Evolutionary conservation across 53 echinoderm and acorn worm species (phyloP).

Genomic region (Echinarachnius parma): DNA sequence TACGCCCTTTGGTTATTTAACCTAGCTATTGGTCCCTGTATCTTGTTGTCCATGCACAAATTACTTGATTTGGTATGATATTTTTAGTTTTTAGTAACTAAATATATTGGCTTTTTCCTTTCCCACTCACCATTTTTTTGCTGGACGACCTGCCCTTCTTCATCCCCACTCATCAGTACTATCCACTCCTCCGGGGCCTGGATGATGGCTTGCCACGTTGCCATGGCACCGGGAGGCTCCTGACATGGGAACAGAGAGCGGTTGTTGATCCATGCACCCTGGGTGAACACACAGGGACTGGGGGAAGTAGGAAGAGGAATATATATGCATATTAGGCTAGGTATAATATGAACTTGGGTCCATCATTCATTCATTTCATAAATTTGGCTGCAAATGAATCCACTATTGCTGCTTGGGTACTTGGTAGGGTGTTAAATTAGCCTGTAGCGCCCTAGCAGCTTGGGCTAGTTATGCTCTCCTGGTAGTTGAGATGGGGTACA

Average conservation of each 20-base stretch:
- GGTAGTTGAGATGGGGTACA: no score
- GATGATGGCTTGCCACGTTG: constrained; percentile 92
- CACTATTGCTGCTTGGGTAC: no score
- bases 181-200: constrained; percentile 62
- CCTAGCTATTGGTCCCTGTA: no score
- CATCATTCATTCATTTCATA: background rate
- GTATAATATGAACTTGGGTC: background rate
- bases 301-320: background rate
- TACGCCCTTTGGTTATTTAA: no score
- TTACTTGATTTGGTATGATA: no score
- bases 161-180: constrained; percentile 92
- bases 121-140: constrained; percentile 14
- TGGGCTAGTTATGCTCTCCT: no score
- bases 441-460: no score
- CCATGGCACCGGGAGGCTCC: constrained; percentile 86
- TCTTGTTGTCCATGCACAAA: no score
- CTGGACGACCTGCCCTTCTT: constrained; percentile 46
- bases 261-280: constrained; percentile 96
- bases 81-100: no score
- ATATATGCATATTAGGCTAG: background rate
- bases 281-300: constrained; percentile 87
- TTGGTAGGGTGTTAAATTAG: no score
- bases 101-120: no score
- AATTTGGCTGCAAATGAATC: background rate
- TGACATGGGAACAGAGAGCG: constrained; percentile 91